Base-by-base conservation (phyloP, 2,113 vertebrate species). In the Blennius ocellaris region DNA sequence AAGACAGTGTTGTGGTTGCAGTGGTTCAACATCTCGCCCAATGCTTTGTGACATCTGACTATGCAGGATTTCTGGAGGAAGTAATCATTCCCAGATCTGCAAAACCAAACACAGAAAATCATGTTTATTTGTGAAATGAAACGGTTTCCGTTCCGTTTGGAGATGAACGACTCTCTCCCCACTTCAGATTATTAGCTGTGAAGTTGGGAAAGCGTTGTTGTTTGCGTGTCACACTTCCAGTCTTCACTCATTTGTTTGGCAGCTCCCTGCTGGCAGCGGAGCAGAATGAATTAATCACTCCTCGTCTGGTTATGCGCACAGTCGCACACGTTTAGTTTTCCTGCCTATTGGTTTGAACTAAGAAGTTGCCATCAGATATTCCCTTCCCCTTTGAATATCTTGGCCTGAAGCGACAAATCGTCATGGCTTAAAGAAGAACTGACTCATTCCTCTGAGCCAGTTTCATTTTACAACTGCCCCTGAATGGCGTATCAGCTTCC, bases 401-500 rank as follows among this genome's bases (percentile, higher is more conserved):
- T 80, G 52, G 81, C 83, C 80, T 37, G 37, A 58, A 85, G 82
- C 69, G 36, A 63, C 80, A 83, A 63, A 87, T 84, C 79, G 65
- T 81, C 63, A 45, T 47, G 75, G 76, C 69, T 68, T 61, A 62
- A 64, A 80, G 76, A 48, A 79, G 72, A 66, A 80, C 59, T 37
- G 66, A 69, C 73, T 87, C 69, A 77, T 70, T 85, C 53, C 71
- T 81, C 56, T 1, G 39, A 5, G 7, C 64, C 39, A 45, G 65
- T 72, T 80, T 86, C 38, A 8, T 86, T 91, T 88, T 83, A 89
- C 86, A 88, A 48, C 76, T 80, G 43, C 62, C 82, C 74, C 68
- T 90, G 83, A 89, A 85, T 78, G 69, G 86, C 39, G 71, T 90
- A 90, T 93, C 85, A 74, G 81, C 83, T 92, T 89, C 87, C 90